Evolutionary conservation across 2,888 invertebrate genomes (phyloP).

Genomic region (Petrolisthes manimaculis): DNA sequence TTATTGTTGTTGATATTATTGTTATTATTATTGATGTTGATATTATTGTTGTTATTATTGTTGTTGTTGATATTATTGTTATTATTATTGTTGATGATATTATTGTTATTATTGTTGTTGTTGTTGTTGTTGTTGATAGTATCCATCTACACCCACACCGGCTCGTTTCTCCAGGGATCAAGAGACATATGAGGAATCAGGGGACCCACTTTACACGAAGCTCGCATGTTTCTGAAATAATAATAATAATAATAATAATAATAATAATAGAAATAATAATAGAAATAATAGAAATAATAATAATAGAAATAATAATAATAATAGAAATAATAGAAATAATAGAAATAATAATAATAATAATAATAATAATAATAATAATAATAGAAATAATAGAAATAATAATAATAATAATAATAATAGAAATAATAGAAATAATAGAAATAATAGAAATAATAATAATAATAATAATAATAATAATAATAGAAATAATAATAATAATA

Average conservation of each 20-base stretch:
- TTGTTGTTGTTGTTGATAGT: no score
- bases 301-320: neutral
- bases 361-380: neutral
- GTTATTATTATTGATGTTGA: no score
- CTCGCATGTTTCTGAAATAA: conserved; percentile 51
- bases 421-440: neutral
- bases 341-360: no score
- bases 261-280: neutral
- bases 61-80: no score
- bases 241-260: neutral
- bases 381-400: neutral
- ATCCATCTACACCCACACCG: conserved; percentile 37
- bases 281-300: neutral
- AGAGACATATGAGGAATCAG: conserved; percentile 55
- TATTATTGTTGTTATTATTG: no score
- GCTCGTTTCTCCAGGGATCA: conserved; percentile 57
- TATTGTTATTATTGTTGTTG: no score
- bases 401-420: neutral
- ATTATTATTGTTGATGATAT: no score
- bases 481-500: no score
- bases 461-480: neutral
- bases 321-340: neutral
- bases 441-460: neutral
- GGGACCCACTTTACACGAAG: conserved; percentile 35
- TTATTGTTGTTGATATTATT: neutral